Percentiles rank a stretch among this genome's conserved stretches.
Evolutionary conservation across 2,113 vertebrate species (phyloP).

Genomic region (Chloroceryle aenea): DNA sequence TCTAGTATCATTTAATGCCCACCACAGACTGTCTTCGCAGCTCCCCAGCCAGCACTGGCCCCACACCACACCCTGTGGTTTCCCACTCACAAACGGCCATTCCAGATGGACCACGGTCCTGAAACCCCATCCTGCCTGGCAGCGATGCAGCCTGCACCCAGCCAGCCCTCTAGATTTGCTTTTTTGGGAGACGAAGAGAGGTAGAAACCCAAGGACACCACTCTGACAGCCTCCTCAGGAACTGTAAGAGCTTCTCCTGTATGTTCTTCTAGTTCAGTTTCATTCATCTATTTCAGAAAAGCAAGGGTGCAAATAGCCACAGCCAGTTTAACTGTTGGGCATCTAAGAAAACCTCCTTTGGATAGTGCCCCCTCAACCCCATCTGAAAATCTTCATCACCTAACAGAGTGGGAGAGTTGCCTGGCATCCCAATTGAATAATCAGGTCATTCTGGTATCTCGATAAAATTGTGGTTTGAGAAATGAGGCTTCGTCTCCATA

Average conservation of each 20-base stretch:
- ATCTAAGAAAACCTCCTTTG: background rate
- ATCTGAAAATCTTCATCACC: background rate
- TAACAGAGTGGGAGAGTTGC: background rate
- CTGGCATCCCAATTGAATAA: background rate
- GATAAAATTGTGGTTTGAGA: background rate
- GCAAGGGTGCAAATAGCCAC: background rate
- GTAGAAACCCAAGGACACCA: background rate
- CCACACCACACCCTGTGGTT: background rate
- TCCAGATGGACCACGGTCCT: background rate
- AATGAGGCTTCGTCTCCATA: background rate
- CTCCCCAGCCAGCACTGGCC: background rate
- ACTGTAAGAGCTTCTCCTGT: accelerated
- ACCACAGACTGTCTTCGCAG: background rate
- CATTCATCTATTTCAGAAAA: background rate
- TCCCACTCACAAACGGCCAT: background rate
- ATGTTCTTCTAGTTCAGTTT: background rate
- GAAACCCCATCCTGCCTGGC: background rate
- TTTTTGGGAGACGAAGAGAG: background rate
- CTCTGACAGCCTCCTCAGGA: background rate
- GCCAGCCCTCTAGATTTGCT: background rate
- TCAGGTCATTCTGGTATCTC: background rate
- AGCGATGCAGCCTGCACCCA: background rate
- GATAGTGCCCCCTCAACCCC: background rate
- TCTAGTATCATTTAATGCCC: background rate
- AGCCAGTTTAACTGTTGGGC: background rate